Evolutionary conservation across 2,888 invertebrate genomes (phyloP), one percentile per base, ranked within the genome.

Genomic region (Epistrophella euchroma): DNA sequence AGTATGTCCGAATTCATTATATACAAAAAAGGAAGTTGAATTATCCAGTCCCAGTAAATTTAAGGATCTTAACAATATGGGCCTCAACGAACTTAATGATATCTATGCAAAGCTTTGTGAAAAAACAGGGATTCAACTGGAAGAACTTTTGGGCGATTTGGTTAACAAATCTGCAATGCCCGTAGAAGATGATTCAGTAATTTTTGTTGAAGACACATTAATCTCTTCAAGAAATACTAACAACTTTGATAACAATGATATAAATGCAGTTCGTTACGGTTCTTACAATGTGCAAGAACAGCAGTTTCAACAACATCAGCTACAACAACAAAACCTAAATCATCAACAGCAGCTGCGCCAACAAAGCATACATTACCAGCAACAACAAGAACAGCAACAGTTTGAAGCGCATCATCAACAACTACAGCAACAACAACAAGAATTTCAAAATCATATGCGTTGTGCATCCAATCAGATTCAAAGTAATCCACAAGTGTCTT

Each of bases 51-150:
- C 50, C 0, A 37, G 6, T 37, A 45, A 43, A 40, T 4, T 84
- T 0, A 15, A 58, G 19, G 73, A 81, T 35, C 28, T 81, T 5
- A 43, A 77, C 22, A 77, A 22, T 28, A 76, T 86, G 77, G 28
- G 28, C 17, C 50, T 86, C 0, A 32, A 43, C 3, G 72, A 86
- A 22, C 74, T 86, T 0, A 74, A 71, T 15, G 58, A 70, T 22
- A 71, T 86, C 0, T 86, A 86, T 19, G 22, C 28, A 2, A 62
- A 71, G 15, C 52, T 86, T 2, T 71, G 77, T 15, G 35, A 86
- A 37, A 58, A 37, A 47, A 86, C 86, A 13, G 86, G 86, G 5
- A 77, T 86, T n/a, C 62, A 70, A 45, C 52, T 86, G n/a, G 82
- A 86, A 52, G 52, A 77, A 25, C 28, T 82, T 19, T 52, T 86